Percentiles rank a stretch among this genome's conserved stretches.
Conservation (phyloP, 2,888 invertebrate species). For the Laspeyria flexula region DNA sequence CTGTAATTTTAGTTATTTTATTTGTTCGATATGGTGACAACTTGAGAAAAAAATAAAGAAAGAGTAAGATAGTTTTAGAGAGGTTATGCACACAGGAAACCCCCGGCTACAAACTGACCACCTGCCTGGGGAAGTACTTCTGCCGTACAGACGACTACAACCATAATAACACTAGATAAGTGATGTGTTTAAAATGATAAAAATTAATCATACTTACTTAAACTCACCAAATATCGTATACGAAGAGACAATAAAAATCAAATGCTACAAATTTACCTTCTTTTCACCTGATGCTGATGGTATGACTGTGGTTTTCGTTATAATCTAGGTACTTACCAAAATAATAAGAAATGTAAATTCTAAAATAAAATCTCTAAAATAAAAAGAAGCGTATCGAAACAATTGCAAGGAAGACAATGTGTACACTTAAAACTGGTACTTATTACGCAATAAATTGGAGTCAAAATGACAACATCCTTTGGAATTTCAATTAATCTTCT, state of each 20-base stretch:
- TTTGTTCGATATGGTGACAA: too few species aligned
- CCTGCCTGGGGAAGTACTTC: too few species aligned
- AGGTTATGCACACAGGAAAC: too few species aligned
- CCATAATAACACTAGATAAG: neutral
- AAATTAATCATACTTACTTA: neutral
- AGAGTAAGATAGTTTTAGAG: too few species aligned
- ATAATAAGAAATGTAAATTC: neutral
- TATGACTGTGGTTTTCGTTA: slow-evolving; percentile 41
- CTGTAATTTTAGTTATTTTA: too few species aligned
- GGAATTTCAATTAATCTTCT: neutral
- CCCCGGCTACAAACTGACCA: too few species aligned
- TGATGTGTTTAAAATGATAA: neutral
- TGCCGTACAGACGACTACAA: too few species aligned
- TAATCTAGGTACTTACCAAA: neutral
- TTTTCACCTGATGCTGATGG: neutral
- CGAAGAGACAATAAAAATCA: neutral
- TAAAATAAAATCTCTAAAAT: neutral
- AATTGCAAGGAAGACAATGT: too few species aligned
- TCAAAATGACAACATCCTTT: neutral
- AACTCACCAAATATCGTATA: neutral
- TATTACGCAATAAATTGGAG: neutral
- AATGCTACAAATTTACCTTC: neutral
- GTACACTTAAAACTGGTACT: too few species aligned
- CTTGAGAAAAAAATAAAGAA: too few species aligned
- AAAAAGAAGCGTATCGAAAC: too few species aligned